Conservation (phyloP, 2,797 vertebrate genomes). For the Centropyge bicolor region DNA sequence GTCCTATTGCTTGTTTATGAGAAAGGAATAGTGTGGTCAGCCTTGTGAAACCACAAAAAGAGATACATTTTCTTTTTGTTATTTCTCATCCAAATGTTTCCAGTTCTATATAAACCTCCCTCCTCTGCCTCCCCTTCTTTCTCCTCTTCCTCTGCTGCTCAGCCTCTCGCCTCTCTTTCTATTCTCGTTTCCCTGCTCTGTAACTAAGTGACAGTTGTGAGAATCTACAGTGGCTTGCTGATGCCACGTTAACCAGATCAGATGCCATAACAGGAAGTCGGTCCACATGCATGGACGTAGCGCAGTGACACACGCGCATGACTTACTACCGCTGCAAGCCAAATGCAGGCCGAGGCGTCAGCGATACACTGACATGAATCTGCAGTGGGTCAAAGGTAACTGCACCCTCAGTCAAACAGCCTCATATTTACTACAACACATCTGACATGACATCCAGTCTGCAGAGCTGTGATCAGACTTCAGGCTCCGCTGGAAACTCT, state of each 20-base stretch:
- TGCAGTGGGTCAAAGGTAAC: constrained; percentile 76
- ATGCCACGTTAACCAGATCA: constrained; percentile 77
- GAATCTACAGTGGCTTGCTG: constrained; percentile 46
- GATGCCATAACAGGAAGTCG: constrained; percentile 78
- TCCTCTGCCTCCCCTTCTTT: constrained; percentile 16
- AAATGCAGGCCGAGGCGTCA: constrained; percentile 73
- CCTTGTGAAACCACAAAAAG: constrained; percentile 26
- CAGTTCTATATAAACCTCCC: constrained; percentile 31
- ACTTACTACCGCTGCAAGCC: constrained; percentile 67
- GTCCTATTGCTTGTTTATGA: constrained; percentile 48
- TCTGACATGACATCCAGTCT: constrained; percentile 37
- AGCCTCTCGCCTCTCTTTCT: constrained; percentile 39
- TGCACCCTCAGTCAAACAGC: constrained; percentile 52
- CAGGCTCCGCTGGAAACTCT: constrained; percentile 8
- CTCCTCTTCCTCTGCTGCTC: constrained; percentile 20
- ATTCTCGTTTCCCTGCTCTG: constrained; percentile 49
- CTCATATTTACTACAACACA: constrained; percentile 54
- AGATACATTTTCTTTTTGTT: constrained; percentile 25
- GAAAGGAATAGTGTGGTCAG: constrained; percentile 48
- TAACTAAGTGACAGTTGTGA: constrained; percentile 61
- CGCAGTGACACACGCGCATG: constrained; percentile 61
- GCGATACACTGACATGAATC: constrained; percentile 74
- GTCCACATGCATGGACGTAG: constrained; percentile 55
- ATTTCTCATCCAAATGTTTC: constrained; percentile 36
- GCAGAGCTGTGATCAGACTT: constrained; percentile 37